Base-by-base conservation (phyloP, 2,797 vertebrate genomes). In the Myripristis jacobus region DNA sequence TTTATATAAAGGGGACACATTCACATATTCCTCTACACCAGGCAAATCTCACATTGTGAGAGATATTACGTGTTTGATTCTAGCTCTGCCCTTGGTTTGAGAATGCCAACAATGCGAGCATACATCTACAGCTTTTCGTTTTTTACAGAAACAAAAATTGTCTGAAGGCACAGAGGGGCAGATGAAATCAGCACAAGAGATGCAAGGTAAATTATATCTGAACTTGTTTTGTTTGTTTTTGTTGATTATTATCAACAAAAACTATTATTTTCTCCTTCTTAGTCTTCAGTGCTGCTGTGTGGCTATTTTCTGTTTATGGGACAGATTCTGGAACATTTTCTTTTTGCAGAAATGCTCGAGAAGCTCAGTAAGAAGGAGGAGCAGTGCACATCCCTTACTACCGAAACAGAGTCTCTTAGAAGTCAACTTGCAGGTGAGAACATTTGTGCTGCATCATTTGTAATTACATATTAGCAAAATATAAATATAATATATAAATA, bases 311-410 rank as follows among this genome's bases (percentile, higher is more conserved):
- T 38, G 9, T 54, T 12, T 21, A 15, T 21, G 58, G 44, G 44
- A 15, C n/a, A 36, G 69, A 55, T 21, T 48, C 0, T 36, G 9
- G 6, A 12, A 0, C 1, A 38, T 83, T 75, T 80, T 88, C 51
- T 24, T 61, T 89, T 79, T 83, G 53, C 88, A 98, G 97, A 97
- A 92, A 95, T 94, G 34, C 70, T 94, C 43, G 93, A 94, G 79
- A 95, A 94, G 47, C 93, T 99, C 71, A 86, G 77, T 63, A 91
- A 94, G 83, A 96, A 96, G 83, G 96, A 98, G 22, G 94, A 96
- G 81, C 92, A 96, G 77, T 96, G 94, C 91, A 87, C 92, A 25
- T 86, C 90, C 6, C 82, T 97, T 65, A 93, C 88, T 61, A 91
- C 92, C 63, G 94, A 97, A 82, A 80, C 95, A 25, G 95, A 97